A percentile compares a stretch with the other conserved stretches of the same genome.
phyloP scores from a whole-genome alignment of 2,113 vertebrate species.

The Addax nasomaculatus region DNA sequence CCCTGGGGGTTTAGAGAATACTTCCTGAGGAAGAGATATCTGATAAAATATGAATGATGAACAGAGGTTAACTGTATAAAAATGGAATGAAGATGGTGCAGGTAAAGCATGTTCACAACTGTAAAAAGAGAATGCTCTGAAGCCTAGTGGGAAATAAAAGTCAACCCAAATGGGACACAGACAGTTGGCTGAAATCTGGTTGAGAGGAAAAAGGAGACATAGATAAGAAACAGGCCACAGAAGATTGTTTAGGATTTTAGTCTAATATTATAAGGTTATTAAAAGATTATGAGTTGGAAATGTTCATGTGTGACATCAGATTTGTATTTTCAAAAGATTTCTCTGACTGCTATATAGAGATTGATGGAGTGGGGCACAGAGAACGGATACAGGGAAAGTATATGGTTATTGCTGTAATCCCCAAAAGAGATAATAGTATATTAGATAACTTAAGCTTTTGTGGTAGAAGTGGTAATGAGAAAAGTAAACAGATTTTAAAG shows the following conservation, averaged over 20 bases:
- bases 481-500: neutral
- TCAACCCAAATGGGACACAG: neutral
- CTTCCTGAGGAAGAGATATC: neutral
- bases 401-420: neutral
- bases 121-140: neutral
- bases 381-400: neutral
- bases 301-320: neutral
- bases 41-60: neutral
- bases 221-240: neutral
- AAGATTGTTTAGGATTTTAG: neutral
- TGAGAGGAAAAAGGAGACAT: neutral
- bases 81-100: neutral
- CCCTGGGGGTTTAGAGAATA: neutral
- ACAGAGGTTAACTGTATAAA: neutral
- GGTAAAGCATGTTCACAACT: neutral
- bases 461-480: neutral
- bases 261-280: neutral
- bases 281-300: neutral
- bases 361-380: neutral
- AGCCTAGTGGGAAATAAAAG: neutral
- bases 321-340: neutral
- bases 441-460: neutral
- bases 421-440: neutral
- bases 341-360: neutral
- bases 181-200: neutral